Conservation (phyloP, 2,888 invertebrate species). For the Sympetrum striolatum region DNA sequence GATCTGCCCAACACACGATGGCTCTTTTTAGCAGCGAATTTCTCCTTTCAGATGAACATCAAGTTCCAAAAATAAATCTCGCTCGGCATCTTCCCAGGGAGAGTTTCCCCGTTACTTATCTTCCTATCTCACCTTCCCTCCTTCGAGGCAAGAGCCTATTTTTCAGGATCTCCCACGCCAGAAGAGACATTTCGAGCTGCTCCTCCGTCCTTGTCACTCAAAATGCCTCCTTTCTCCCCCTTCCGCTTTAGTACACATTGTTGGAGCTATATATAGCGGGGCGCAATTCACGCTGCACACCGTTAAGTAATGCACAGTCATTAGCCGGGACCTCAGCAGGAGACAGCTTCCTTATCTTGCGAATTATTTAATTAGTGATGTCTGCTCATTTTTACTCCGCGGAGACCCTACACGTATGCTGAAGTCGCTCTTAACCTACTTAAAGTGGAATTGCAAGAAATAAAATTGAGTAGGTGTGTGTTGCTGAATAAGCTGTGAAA, state of each 20-base stretch:
- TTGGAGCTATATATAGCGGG: constrained; percentile 4
- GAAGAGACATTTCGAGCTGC: neutral
- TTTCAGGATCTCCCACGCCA: neutral
- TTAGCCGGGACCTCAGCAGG: neutral
- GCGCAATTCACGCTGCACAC: neutral
- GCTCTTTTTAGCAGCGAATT: neutral
- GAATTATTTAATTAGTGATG: neutral
- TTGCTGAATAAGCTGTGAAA: too few species aligned
- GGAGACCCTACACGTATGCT: too few species aligned
- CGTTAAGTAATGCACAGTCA: neutral
- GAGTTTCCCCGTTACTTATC: neutral
- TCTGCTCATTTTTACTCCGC: too few species aligned
- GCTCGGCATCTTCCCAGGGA: neutral
- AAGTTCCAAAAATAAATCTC: neutral
- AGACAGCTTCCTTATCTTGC: too few species aligned
- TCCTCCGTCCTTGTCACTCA: neutral
- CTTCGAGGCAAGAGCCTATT: neutral
- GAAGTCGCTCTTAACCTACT: neutral
- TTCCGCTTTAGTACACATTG: neutral
- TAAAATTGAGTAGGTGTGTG: too few species aligned
- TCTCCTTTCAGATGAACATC: neutral
- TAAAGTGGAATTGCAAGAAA: too few species aligned
- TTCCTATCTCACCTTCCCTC: neutral
- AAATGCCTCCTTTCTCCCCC: neutral
- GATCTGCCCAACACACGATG: too few species aligned